Percentiles rank a stretch among this genome's conserved stretches.
phyloP scores from a whole-genome alignment of 2,797 vertebrate genomes.

The Phataginus tetradactyla region DNA sequence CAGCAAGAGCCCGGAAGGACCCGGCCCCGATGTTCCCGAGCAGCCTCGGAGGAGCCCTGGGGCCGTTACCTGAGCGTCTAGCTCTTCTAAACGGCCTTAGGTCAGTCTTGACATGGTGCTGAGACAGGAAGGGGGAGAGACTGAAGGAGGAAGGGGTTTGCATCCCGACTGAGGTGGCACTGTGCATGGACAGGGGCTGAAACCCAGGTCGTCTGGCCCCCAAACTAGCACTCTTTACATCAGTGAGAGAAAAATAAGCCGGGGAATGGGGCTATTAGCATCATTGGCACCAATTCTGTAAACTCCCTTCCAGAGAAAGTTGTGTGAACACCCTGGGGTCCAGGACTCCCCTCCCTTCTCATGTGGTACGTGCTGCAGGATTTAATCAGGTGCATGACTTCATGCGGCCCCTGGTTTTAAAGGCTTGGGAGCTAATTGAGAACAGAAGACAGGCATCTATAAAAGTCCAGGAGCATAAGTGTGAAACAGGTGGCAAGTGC shows the following conservation, averaged over 20 bases:
- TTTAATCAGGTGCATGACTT: fast-evolving
- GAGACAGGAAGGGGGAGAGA: no score
- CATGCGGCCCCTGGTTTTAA: fast-evolving
- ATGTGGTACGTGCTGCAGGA: fast-evolving
- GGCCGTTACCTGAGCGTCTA: no score
- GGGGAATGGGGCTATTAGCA: background rate
- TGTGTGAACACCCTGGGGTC: fast-evolving
- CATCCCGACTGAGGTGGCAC: no score
- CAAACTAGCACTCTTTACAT: no score
- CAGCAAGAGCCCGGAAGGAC: no score
- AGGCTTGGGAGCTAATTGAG: background rate
- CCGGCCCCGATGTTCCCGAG: no score
- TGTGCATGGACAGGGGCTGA: background rate
- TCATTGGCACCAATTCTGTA: fast-evolving
- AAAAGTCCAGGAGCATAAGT: fast-evolving
- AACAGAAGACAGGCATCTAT: fast-evolving
- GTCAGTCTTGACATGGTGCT: no score
- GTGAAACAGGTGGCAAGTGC: fast-evolving
- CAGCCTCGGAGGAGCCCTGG: no score
- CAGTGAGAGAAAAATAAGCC: fast-evolving
- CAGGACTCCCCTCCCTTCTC: fast-evolving
- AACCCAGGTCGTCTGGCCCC: background rate
- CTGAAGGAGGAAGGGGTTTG: no score
- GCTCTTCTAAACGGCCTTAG: no score
- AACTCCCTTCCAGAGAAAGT: background rate